Percentiles rank a stretch among this genome's conserved stretches.
These are phyloP conservation scores for Diarsia rubi DNA, from an alignment of 2,888 invertebrate genomes.

Conservation along the genomic window DNA sequence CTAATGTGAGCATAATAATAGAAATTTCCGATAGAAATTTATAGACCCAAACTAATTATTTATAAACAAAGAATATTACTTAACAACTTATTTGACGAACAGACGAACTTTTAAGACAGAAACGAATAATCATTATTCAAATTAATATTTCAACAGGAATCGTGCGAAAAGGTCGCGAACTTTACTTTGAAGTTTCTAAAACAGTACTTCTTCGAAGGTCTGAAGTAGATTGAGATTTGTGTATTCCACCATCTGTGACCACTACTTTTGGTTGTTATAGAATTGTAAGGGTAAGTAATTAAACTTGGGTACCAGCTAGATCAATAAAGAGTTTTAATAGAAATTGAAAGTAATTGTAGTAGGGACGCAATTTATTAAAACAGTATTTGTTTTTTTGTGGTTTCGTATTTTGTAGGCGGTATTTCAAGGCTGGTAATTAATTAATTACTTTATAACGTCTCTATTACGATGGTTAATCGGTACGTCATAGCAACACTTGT, in stretches of 20 bases:
- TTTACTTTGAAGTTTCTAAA: slow-evolving; percentile 47
- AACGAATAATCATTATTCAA: slow-evolving; percentile 59
- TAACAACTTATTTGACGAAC: slow-evolving; percentile 49
- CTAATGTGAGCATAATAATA: neutral
- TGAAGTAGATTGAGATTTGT: slow-evolving; percentile 59
- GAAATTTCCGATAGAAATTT: slow-evolving; percentile 9
- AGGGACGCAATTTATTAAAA: slow-evolving; percentile 12
- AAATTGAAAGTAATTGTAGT: slow-evolving; percentile 12
- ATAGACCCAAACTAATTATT: slow-evolving; percentile 34
- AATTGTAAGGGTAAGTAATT: slow-evolving; percentile 56
- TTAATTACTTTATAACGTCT: neutral
- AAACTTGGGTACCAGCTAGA: slow-evolving; percentile 43
- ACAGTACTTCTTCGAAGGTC: slow-evolving; percentile 54
- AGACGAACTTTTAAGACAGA: slow-evolving; percentile 28
- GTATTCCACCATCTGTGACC: slow-evolving; percentile 62
- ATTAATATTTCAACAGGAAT: slow-evolving; percentile 58
- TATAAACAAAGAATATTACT: slow-evolving; percentile 47
- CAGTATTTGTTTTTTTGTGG: neutral
- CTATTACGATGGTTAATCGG: neutral
- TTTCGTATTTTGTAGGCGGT: neutral
- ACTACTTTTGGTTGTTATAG: slow-evolving; percentile 56
- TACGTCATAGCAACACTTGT: neutral
- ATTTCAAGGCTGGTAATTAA: neutral
- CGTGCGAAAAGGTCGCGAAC: slow-evolving; percentile 55
- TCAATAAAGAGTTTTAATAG: slow-evolving; percentile 30